Evolutionary conservation across 2,797 vertebrate genomes (phyloP).

Genomic region (Notamacropus eugenii): DNA sequence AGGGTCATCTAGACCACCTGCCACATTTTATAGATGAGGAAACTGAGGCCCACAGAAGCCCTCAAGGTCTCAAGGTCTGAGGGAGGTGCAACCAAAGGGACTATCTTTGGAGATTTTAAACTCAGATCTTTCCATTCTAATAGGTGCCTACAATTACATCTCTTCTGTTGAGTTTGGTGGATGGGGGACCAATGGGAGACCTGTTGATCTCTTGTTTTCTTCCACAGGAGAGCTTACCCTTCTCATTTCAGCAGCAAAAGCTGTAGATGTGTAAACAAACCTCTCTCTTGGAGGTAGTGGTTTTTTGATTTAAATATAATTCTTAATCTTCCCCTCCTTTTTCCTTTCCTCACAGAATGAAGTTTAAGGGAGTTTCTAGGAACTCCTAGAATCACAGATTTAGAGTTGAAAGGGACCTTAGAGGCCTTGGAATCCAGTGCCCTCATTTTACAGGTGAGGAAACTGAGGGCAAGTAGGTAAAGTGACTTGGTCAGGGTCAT

Average conservation of each 20-base stretch:
- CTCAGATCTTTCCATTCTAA: background rate
- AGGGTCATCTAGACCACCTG: background rate
- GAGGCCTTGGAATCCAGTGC: background rate
- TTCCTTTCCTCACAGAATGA: conserved; percentile 57
- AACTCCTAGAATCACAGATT: background rate
- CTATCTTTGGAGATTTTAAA: background rate
- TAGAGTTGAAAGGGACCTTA: background rate
- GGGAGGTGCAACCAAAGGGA: background rate
- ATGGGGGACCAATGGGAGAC: background rate
- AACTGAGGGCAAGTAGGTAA: background rate
- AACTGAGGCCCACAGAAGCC: background rate
- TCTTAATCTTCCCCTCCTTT: conserved; percentile 43
- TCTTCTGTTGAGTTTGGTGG: background rate
- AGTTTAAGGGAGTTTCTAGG: conserved; percentile 49
- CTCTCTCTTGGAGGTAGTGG: background rate
- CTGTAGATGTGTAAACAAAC: background rate
- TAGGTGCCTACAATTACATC: background rate
- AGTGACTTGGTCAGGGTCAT: background rate
- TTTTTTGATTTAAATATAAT: conserved; percentile 12
- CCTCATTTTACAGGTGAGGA: background rate
- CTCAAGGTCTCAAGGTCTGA: background rate
- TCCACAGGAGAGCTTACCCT: background rate
- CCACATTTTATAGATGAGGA: background rate
- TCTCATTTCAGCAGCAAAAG: background rate
- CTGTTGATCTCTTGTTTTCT: background rate